These are phyloP conservation scores for Crioceris asparagi DNA, from an alignment of 2,888 invertebrate genomes.

Conservation along the genomic window DNA sequence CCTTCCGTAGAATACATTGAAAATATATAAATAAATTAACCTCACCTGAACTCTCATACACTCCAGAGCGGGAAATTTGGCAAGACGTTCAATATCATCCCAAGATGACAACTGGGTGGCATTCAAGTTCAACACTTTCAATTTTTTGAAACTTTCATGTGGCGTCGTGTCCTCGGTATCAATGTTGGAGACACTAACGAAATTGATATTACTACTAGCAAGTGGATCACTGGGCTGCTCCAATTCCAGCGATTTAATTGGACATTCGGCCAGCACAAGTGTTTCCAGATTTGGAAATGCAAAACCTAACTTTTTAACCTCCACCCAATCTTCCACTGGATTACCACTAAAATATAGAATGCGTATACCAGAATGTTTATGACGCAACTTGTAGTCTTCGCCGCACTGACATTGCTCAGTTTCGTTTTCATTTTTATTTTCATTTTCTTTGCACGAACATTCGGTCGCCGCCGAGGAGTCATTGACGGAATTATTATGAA, in stretches of 20 bases:
- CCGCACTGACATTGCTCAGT: conserved; percentile 3
- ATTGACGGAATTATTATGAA: conserved; percentile 30
- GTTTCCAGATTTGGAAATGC: conserved; percentile 80
- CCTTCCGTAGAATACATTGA: too few relatives aligned
- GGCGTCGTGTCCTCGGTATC: too few relatives aligned
- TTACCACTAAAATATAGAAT: conserved; percentile 83
- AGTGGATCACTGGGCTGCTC: conserved; percentile 15
- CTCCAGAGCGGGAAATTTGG: conserved; percentile 69
- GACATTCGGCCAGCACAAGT: conserved; percentile 77
- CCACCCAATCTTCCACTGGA: conserved; percentile 72
- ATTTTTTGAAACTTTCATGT: conserved; percentile 54
- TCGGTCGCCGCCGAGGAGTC: conserved; percentile 13
- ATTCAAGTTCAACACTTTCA: conserved; percentile 75
- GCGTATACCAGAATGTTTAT: conserved; percentile 55
- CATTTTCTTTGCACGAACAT: conserved; percentile 10
- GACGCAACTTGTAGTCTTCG: conserved; percentile 19
- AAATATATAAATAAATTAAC: too few relatives aligned
- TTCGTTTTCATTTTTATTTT: conserved; percentile 24
- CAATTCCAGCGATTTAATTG: conserved; percentile 48
- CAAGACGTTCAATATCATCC: conserved; percentile 81
- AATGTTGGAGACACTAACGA: too few relatives aligned
- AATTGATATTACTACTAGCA: too few relatives aligned
- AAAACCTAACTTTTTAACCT: conserved; percentile 72
- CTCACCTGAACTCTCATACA: conserved; percentile 72
- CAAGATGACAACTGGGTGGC: conserved; percentile 73